phyloP scores from a whole-genome alignment of 2,113 vertebrate species.

The Oreochromis tanganicae region DNA sequence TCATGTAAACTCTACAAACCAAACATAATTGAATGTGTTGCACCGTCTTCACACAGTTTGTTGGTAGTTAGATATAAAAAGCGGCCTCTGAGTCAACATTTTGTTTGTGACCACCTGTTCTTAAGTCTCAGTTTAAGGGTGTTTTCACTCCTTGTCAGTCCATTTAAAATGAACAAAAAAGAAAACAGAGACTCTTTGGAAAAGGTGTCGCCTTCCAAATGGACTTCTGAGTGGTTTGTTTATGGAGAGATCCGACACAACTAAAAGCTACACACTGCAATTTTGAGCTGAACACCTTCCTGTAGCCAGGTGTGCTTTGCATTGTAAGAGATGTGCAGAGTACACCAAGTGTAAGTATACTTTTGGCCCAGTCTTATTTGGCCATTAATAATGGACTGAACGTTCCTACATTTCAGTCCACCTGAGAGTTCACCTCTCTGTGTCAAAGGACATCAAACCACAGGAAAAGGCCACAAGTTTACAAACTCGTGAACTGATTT shows the following conservation, averaged over 20 bases:
- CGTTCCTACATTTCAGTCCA: neutral
- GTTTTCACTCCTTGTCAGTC: neutral
- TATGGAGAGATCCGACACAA: neutral
- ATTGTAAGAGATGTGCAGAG: neutral
- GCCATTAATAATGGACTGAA: neutral
- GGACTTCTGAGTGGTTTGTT: neutral
- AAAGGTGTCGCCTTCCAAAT: neutral
- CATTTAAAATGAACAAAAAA: neutral
- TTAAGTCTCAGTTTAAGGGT: neutral
- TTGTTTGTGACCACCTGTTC: neutral
- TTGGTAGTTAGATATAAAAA: neutral
- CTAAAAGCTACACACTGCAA: neutral
- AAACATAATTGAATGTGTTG: neutral
- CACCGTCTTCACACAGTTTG: neutral
- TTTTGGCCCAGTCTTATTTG: neutral
- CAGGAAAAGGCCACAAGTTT: neutral
- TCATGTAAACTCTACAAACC: neutral
- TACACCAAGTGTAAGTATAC: neutral
- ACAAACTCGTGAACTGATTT: neutral
- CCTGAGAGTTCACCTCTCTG: neutral
- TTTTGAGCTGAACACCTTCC: neutral
- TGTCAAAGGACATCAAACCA: neutral
- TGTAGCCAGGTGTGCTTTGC: neutral
- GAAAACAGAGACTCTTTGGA: neutral
- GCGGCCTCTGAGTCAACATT: neutral